Conservation (phyloP, 2,113 vertebrate genomes). For the Poicephalus meyeri region DNA sequence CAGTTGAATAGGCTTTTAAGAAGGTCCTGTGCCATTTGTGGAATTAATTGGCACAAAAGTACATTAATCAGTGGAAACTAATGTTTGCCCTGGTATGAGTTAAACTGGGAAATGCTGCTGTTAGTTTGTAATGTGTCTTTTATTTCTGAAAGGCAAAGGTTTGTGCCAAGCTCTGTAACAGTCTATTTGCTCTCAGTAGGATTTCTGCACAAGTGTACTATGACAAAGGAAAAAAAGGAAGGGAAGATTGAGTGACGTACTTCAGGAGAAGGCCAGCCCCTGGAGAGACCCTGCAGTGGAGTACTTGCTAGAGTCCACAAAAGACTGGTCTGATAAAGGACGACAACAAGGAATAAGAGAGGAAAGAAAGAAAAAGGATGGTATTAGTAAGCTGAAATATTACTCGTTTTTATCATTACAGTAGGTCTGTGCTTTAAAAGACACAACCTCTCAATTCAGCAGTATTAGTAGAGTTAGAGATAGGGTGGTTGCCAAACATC, state of each 20-base stretch:
- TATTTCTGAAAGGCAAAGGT: constrained; percentile 9
- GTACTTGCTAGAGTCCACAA: constrained; percentile 94
- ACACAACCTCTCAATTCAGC: constrained; percentile 40
- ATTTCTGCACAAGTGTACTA: constrained; percentile 60
- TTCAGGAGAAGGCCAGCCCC: constrained; percentile 93
- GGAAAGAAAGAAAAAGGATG: constrained; percentile 75
- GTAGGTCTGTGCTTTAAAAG: constrained; percentile 19
- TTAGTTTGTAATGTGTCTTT: constrained; percentile 16
- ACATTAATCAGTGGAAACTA: constrained; percentile 20
- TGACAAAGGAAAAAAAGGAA: constrained; percentile 71
- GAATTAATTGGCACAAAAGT: constrained; percentile 14
- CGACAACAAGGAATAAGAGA: constrained; percentile 71
- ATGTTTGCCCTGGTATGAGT: neutral
- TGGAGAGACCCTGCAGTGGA: constrained; percentile 89
- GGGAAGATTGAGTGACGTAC: constrained; percentile 82
- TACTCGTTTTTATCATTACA: constrained; percentile 61
- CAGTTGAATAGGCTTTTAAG: constrained; percentile 23
- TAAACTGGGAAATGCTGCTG: constrained; percentile 31
- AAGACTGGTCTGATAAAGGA: constrained; percentile 89
- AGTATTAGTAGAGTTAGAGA: constrained; percentile 17
- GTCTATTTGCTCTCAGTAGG: constrained; percentile 49
- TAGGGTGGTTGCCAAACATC: neutral
- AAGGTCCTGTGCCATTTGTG: neutral
- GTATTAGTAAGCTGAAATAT: constrained; percentile 67
- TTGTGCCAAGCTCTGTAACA: constrained; percentile 16